phyloP scores from a whole-genome alignment of 2,113 vertebrate genomes.

The Periophthalmus modestus region DNA sequence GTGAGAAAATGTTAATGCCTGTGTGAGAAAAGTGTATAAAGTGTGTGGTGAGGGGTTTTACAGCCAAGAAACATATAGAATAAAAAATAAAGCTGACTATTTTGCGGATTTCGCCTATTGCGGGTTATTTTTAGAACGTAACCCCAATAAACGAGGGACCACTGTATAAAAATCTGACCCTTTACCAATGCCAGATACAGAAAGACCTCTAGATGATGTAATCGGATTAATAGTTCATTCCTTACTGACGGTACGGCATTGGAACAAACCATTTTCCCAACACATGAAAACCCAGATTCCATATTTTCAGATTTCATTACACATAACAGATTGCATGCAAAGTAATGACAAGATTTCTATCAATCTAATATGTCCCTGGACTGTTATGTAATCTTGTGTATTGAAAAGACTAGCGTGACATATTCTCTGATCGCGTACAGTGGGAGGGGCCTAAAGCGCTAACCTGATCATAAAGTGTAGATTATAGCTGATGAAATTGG shows the following conservation, averaged over 20 bases:
- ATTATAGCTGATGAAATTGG: conserved; percentile 51
- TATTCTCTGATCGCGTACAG: conserved; percentile 39
- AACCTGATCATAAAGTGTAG: conserved; percentile 45
- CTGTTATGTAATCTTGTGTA: conserved; percentile 21
- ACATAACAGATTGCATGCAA: conserved; percentile 18
- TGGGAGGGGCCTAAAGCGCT: conserved; percentile 25
- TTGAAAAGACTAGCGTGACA: conserved; percentile 30
- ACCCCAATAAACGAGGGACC: too few relatives aligned
- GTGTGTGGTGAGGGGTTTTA: too few relatives aligned
- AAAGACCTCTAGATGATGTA: neutral
- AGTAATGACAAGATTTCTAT: conserved; percentile 1
- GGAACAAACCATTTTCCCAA: neutral
- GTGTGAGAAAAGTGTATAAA: too few relatives aligned
- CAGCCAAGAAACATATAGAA: too few relatives aligned
- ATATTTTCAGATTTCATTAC: neutral
- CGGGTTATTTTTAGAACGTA: too few relatives aligned
- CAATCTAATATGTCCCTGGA: conserved; percentile 24
- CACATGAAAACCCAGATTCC: neutral
- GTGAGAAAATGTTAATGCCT: too few relatives aligned
- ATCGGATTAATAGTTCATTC: neutral
- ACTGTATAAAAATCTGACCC: too few relatives aligned
- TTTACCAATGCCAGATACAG: neutral
- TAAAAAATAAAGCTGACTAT: too few relatives aligned
- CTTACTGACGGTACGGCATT: neutral
- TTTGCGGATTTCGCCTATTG: too few relatives aligned